Base-by-base conservation (phyloP, 2,888 invertebrate species). In the Agriotes lineatus region DNA sequence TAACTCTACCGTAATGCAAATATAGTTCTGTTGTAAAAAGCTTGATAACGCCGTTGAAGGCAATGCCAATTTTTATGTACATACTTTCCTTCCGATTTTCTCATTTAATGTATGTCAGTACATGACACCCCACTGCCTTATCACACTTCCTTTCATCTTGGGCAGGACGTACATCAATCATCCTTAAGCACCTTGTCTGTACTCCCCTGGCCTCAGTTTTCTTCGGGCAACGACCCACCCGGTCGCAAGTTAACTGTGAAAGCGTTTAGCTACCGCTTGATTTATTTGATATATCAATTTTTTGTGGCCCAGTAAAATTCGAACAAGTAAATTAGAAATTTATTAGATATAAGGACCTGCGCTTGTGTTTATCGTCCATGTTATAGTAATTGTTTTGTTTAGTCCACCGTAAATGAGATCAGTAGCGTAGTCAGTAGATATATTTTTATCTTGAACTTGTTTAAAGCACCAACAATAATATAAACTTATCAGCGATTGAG, bases 181-280 rank as follows among this genome's bases (percentile, higher is more conserved):
- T 67, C 33, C 42, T 44, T 54, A 56, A 54, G 20, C 33, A 44
- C 22, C 50, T 52, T 45, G 54, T 52, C 61, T 39, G 18, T 45
- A 54, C 42, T 54, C 60, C 67, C 30, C 52, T 10, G 48, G n/a
- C 37, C 42, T 12, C 52, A 44, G n/a, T 45, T 25, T 35, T 50
- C 44, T 52, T 59, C 54, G 54, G 67, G 45, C 67, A 67, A 67
- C 67, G 67, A 67, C 67, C 66, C 59, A 52, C 45, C 66, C 66
- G 50, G 52, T 60, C 60, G 25, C 37, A 60, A 67, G 22, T 33
- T 60, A 60, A 67, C 60, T 67, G 54, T 56, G 59, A 67, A 60
- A 54, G 57, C 45, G 20, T 50, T 61, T 52, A 39, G 62, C 60
- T 67, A 60, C 52, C 44, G 39, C 18, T 54, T 61, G 57, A 61